Conservation (phyloP, 2,888 invertebrate species). For the Melolontha melolontha region DNA sequence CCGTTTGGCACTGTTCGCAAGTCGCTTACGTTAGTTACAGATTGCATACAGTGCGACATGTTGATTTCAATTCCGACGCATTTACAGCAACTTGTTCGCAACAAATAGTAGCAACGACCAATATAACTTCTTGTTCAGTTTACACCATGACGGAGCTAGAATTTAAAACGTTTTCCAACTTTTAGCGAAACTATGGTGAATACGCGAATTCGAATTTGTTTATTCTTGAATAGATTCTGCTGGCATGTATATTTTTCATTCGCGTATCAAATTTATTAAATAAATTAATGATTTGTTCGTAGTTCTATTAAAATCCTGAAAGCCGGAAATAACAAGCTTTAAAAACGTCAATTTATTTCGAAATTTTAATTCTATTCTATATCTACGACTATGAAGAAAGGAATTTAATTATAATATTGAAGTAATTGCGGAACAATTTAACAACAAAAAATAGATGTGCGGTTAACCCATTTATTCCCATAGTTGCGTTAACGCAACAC, state of each 20-base stretch:
- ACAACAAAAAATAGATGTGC: no score
- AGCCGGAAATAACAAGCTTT: no score
- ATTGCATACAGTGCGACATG: constrained; percentile 47
- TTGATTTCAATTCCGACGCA: constrained; percentile 49
- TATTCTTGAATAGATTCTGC: not conserved
- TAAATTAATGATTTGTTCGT: not conserved
- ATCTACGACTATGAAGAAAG: no score
- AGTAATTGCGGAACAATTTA: no score
- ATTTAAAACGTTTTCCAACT: constrained; percentile 35
- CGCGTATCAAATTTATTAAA: not conserved
- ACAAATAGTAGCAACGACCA: constrained; percentile 24
- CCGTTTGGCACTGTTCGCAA: constrained; percentile 55
- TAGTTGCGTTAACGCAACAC: no score
- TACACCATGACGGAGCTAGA: constrained; percentile 11
- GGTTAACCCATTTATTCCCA: no score
- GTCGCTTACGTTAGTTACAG: constrained; percentile 49
- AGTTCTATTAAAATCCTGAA: no score
- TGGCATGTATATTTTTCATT: constrained; percentile 2
- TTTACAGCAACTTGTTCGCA: constrained; percentile 37
- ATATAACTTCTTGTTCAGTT: constrained; percentile 22
- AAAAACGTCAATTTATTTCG: no score
- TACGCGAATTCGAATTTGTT: constrained; percentile 13
- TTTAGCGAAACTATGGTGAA: constrained; percentile 20
- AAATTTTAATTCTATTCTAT: no score
- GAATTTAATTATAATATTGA: no score